These are phyloP conservation scores for Xenopus petersii DNA, from an alignment of 2,797 vertebrate genomes.

Conservation along the genomic window DNA sequence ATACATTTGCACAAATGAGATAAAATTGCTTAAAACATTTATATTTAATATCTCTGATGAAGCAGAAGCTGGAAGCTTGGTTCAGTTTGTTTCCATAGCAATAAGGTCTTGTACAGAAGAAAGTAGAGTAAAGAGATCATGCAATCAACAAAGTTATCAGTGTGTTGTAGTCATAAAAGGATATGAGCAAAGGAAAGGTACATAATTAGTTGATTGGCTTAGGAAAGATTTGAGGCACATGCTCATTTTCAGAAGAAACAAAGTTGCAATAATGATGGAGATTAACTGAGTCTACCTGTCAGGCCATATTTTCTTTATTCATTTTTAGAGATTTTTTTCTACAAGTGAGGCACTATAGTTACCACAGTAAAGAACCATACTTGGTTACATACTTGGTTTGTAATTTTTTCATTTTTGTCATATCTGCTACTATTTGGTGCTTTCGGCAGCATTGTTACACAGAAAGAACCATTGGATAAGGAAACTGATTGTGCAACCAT, in stretches of 20 bases:
- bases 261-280: background rate
- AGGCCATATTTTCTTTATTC: background rate
- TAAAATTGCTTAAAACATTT: background rate
- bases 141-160: background rate
- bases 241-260: background rate
- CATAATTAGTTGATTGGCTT: constrained; percentile 1
- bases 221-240: background rate
- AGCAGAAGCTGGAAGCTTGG: background rate
- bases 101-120: background rate
- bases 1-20: background rate
- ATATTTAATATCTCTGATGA: background rate
- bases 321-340: background rate
- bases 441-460: too few relatives aligned
- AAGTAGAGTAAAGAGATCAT: background rate
- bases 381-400: too few relatives aligned
- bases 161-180: background rate
- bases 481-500: too few relatives aligned
- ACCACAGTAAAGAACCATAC: too few relatives aligned
- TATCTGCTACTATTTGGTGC: too few relatives aligned
- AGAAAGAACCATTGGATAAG: too few relatives aligned
- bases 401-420: too few relatives aligned
- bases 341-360: too few relatives aligned
- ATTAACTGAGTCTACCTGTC: background rate
- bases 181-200: background rate
- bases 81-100: background rate